Evolutionary conservation across 2,888 invertebrate genomes (phyloP).

Genomic region (Clitarchus hookeri): DNA sequence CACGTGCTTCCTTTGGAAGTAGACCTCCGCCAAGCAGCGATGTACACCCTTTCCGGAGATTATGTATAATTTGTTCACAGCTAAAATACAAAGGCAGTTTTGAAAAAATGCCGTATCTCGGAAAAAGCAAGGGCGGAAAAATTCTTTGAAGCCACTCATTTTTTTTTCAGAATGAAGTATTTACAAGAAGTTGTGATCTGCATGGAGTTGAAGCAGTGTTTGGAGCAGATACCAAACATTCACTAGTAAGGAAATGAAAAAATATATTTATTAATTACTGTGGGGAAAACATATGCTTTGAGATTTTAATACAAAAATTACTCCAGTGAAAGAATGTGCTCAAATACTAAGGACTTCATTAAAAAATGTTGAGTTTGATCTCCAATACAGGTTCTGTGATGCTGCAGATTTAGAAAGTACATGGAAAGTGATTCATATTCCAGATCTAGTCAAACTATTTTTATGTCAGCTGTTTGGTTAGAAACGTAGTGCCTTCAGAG

Average conservation of each 20-base stretch:
- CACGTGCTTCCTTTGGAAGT: neutral
- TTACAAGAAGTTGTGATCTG: constrained; percentile 12
- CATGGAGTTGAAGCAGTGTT: neutral
- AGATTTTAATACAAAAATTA: neutral
- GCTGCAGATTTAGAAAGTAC: neutral
- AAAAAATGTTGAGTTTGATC: neutral
- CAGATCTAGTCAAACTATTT: neutral
- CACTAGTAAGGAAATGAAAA: neutral
- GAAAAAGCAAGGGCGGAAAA: neutral
- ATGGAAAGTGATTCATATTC: neutral
- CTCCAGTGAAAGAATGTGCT: neutral
- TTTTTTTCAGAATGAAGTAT: neutral
- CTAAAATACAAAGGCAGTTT: neutral
- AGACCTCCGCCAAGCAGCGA: neutral
- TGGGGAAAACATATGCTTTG: constrained; percentile 12
- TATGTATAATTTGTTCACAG: constrained; percentile 11
- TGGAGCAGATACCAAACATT: neutral
- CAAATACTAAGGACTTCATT: neutral
- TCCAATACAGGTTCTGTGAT: neutral
- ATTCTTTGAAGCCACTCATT: neutral
- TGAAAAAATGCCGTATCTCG: neutral
- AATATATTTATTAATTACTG: neutral
- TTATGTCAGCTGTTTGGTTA: neutral
- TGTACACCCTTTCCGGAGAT: neutral
- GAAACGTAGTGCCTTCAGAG: neutral